These are phyloP conservation scores for Okamejei kenojei DNA, from an alignment of 2,797 vertebrate species.

Conservation along the genomic window DNA sequence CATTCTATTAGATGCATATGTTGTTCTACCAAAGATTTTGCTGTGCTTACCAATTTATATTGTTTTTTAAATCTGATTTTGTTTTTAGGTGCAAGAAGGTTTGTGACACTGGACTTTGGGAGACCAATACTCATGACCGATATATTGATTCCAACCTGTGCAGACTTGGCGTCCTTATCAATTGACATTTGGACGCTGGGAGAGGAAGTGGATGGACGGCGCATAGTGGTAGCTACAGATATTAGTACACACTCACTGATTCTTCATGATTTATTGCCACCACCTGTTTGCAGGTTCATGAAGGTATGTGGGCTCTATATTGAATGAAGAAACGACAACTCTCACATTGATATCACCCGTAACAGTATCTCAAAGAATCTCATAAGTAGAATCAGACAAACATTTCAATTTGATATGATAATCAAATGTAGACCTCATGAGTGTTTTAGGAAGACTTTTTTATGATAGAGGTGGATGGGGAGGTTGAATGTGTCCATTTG, in stretches of 20 bases:
- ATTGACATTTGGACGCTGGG: constrained; percentile 98
- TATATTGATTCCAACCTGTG: constrained; percentile 88
- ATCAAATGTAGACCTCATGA: neutral
- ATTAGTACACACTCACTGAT: constrained; percentile 97
- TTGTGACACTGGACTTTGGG: constrained; percentile 94
- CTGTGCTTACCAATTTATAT: neutral
- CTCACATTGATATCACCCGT: too few relatives aligned
- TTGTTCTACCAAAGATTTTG: neutral
- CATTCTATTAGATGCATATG: neutral
- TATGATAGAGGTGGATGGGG: neutral
- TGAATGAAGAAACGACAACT: neutral
- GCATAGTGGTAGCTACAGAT: constrained; percentile 92
- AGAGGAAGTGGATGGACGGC: constrained; percentile 91
- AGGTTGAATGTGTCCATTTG: too few relatives aligned
- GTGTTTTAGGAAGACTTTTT: neutral
- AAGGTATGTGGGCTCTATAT: constrained; percentile 65
- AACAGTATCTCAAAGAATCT: neutral
- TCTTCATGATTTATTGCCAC: constrained; percentile 89
- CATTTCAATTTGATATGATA: neutral
- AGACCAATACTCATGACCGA: constrained; percentile 88
- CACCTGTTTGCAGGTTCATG: constrained; percentile 97
- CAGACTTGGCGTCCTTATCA: constrained; percentile 90
- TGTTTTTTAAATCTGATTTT: constrained; percentile 14
- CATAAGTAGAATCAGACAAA: neutral
- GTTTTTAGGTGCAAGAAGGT: constrained; percentile 83